Conservation (phyloP, 2,797 vertebrate species). For the Adelosebastes latens region DNA sequence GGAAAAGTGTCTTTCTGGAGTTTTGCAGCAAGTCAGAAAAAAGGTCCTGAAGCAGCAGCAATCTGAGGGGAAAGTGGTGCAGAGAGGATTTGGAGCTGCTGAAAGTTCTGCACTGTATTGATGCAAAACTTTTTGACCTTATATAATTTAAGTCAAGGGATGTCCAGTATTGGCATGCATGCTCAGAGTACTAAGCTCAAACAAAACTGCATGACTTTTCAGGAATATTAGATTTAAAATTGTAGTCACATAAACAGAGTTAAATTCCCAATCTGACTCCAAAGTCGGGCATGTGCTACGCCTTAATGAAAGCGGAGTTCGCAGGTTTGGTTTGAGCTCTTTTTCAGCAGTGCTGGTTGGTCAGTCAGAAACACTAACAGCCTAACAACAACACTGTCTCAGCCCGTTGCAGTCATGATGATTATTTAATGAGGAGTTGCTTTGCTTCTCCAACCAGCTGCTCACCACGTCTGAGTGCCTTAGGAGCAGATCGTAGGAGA, state of each 20-base stretch:
- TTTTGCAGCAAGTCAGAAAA: neutral
- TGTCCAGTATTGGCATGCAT: neutral
- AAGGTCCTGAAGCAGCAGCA: constrained; percentile 15
- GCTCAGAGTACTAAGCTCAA: neutral
- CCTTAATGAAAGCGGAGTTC: neutral
- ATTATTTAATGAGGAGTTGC: constrained; percentile 66
- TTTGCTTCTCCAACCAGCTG: constrained; percentile 38
- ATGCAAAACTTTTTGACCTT: neutral
- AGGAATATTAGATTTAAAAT: neutral
- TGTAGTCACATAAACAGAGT: neutral
- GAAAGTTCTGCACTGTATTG: neutral
- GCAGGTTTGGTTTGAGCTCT: neutral
- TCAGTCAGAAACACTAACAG: constrained; percentile 27
- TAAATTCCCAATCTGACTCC: neutral
- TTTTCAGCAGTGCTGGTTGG: constrained; percentile 14
- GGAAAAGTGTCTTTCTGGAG: constrained; percentile 20
- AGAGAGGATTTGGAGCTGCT: neutral
- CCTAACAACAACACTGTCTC: constrained; percentile 42
- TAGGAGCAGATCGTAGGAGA: constrained; percentile 21
- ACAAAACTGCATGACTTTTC: neutral
- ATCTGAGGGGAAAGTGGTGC: neutral
- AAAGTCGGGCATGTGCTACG: neutral
- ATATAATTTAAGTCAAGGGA: neutral
- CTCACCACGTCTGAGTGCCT: constrained; percentile 33
- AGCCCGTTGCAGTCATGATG: constrained; percentile 56